These are phyloP conservation scores for Pachyseris speciosa DNA, from an alignment of 64 coral and sea anemone species.

Conservation along the genomic window DNA sequence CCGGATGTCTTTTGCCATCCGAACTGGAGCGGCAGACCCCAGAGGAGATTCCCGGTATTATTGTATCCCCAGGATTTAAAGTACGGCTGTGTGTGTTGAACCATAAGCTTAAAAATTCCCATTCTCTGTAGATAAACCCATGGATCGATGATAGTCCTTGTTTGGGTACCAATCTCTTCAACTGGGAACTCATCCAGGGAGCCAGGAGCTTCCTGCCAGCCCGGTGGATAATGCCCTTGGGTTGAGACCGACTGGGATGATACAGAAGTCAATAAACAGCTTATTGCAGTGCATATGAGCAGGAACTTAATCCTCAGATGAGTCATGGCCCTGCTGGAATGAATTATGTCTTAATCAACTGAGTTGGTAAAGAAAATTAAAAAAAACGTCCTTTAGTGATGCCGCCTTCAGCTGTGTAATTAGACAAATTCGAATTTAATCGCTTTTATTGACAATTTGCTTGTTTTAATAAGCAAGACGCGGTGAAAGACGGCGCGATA, in stretches of 20 bases:
- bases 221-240: conserved; percentile 54
- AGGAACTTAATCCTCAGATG: not conserved
- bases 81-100: conserved; percentile 48
- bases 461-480: no score
- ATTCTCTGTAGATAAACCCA: conserved; percentile 80
- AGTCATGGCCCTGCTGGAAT: not conserved
- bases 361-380: not conserved
- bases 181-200: conserved; percentile 67
- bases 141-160: conserved; percentile 58
- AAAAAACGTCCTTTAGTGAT: no score
- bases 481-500: no score
- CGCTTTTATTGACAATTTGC: no score
- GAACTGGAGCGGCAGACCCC: conserved; percentile 90
- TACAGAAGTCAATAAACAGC: not conserved
- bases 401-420: no score
- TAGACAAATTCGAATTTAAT: no score
- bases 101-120: conserved; percentile 77
- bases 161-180: conserved; percentile 1
- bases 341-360: not conserved
- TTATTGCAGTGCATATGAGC: not conserved
- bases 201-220: conserved; percentile 56
- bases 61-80: conserved; percentile 83
- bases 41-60: conserved; percentile 88
- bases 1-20: conserved; percentile 83
- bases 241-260: not conserved